phyloP scores from a whole-genome alignment of 2,888 invertebrate genomes.

The Leucania comma region DNA sequence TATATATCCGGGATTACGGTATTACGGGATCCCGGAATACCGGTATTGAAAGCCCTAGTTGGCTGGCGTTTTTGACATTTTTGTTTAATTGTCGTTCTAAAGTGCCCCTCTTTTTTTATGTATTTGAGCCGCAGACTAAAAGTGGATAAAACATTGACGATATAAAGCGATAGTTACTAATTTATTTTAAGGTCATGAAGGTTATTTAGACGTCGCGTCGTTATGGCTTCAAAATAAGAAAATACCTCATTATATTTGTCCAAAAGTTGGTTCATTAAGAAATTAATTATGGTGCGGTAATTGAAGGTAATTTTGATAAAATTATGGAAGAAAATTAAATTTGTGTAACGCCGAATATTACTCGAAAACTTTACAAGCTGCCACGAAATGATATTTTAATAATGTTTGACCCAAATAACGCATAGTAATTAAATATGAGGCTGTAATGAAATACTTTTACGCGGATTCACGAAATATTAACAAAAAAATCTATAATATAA shows the following conservation, averaged over 20 bases:
- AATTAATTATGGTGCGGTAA: background rate
- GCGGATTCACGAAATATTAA: background rate
- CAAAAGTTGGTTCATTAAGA: background rate
- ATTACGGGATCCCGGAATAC: too few species aligned
- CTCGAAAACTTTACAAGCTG: slow-evolving; percentile 17
- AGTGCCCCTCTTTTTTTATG: too few species aligned
- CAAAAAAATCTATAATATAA: background rate
- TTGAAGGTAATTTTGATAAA: slow-evolving; percentile 22
- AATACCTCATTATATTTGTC: slow-evolving; percentile 2
- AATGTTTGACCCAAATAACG: slow-evolving; percentile 16
- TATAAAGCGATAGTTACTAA: too few species aligned
- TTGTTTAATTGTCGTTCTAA: too few species aligned
- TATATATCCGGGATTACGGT: too few species aligned
- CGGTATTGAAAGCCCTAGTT: too few species aligned
- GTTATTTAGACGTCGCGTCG: background rate
- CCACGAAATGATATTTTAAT: slow-evolving; percentile 35
- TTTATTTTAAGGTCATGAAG: background rate
- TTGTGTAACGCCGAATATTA: slow-evolving; percentile 8
- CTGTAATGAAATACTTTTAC: background rate
- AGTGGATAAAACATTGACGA: too few species aligned
- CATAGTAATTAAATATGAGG: slow-evolving; percentile 5
- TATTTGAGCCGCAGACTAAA: too few species aligned
- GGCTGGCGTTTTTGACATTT: too few species aligned
- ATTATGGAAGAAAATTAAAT: slow-evolving; percentile 15
- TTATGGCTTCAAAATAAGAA: background rate